Percentiles rank a stretch among this genome's conserved stretches.
phyloP scores from a whole-genome alignment of 2,888 invertebrate genomes.

The Meiosimyza decipiens region DNA sequence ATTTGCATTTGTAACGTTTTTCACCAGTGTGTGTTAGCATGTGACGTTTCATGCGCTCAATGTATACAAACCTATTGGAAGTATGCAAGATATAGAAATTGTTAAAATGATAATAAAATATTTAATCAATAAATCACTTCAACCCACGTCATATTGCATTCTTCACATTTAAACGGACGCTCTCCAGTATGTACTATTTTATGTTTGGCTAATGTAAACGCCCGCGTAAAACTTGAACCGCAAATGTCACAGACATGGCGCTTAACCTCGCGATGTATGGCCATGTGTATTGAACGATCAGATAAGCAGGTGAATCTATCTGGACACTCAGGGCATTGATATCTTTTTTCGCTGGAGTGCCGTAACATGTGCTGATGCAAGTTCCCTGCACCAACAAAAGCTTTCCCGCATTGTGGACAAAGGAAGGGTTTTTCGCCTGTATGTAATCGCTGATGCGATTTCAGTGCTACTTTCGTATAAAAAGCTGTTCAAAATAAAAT shows the following conservation, averaged over 20 bases:
- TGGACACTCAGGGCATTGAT: constrained; percentile 70
- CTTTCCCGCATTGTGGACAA: constrained; percentile 71
- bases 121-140: neutral
- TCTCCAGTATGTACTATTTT: constrained; percentile 74
- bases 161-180: constrained; percentile 50
- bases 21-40: constrained; percentile 70
- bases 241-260: constrained; percentile 76
- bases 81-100: neutral
- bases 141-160: constrained; percentile 49
- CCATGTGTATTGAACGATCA: constrained; percentile 68
- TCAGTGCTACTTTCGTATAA: constrained; percentile 69
- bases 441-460: constrained; percentile 70
- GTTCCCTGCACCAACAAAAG: constrained; percentile 69
- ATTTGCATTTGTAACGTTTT: constrained; percentile 68
- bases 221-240: constrained; percentile 71
- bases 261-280: constrained; percentile 69
- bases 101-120: neutral
- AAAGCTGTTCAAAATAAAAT: constrained; percentile 64
- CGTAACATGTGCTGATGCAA: constrained; percentile 71
- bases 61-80: constrained; percentile 68
- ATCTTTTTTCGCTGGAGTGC: constrained; percentile 70
- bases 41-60: constrained; percentile 71
- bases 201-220: constrained; percentile 73
- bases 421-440: constrained; percentile 70
- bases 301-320: constrained; percentile 71